Conservation (phyloP, 2,113 vertebrate species). For the Salvator merianae region DNA sequence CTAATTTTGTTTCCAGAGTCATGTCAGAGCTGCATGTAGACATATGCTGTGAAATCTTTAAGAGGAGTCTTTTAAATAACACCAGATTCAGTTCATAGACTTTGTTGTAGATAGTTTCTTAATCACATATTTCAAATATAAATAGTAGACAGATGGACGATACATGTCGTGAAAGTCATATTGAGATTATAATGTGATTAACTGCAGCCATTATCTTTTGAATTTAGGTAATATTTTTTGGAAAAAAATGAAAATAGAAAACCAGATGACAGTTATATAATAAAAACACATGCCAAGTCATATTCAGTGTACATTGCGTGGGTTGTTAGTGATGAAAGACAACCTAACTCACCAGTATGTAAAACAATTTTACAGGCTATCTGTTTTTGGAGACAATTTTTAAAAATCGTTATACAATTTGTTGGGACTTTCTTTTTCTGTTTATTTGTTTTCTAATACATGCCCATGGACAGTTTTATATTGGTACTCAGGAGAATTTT, state of each 20-base stretch:
- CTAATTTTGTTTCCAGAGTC: background rate
- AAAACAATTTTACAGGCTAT: background rate
- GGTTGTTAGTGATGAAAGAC: background rate
- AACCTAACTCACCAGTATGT: background rate
- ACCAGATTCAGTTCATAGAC: background rate
- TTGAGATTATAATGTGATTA: background rate
- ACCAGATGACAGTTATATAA: background rate
- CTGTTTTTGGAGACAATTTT: background rate
- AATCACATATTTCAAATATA: background rate
- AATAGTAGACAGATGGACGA: background rate
- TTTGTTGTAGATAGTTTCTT: background rate
- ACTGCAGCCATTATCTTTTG: background rate
- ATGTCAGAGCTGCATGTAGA: background rate
- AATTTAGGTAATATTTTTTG: background rate
- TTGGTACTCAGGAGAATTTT: too few species aligned
- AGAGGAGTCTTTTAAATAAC: background rate
- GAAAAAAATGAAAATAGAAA: background rate
- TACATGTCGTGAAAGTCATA: background rate
- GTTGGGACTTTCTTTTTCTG: background rate
- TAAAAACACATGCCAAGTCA: background rate
- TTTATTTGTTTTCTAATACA: background rate
- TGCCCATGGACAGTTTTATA: background rate
- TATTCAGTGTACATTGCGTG: background rate
- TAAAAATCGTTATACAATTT: background rate
- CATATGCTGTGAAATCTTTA: background rate